Base-by-base conservation (phyloP, 2,113 vertebrate genomes). In the Bubo bubo region DNA sequence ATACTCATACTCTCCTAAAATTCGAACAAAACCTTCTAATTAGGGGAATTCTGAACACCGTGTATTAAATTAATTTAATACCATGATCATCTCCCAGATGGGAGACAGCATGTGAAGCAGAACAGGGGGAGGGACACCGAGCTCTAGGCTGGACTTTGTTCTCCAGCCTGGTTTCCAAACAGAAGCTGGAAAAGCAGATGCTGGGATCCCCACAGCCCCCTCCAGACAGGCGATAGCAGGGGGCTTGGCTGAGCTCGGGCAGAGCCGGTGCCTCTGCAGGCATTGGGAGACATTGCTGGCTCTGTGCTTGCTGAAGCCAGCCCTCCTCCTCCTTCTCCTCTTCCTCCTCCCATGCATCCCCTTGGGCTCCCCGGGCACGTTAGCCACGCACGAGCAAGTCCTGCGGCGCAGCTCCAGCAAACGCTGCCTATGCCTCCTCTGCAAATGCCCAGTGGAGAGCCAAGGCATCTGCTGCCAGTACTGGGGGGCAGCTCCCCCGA, bases 201-300 rank as follows among this genome's bases (percentile, higher is more conserved):
- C 26, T 88, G 70, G 41, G 50, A 77, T n/a, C 26, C n/a, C 34
- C 0, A 0, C 18, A 39, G 24, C 17, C 27, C 15, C 6, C 50
- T 66, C 50, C 0, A 0, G 39, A 26, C 0, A 3, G 58, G 30
- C 2, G 6, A 26, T 11, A 59, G 56, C 37, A 72, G 27, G 13
- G 16, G 53, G 26, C 34, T 55, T 3, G 3, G 32, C 66, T 58
- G 60, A 88, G 62, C 71, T 82, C 1, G 0, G 74, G 64, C 39
- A 80, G n/a, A 83, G 62, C 27, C 19, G 1, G 19, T 34, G 45
- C 37, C 52, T 37, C 74, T 63, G 20, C 41, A 66, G 63, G 41
- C 32, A n/a, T 41, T 5, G 2, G 34, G 56, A 37, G 19, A 55
- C 56, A 79, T 39, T 0, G 0, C 34, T 76, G 24, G 26, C 58